phyloP scores from a whole-genome alignment of 1,140 invertebrate genomes.

The Zaprionus nigranus region DNA sequence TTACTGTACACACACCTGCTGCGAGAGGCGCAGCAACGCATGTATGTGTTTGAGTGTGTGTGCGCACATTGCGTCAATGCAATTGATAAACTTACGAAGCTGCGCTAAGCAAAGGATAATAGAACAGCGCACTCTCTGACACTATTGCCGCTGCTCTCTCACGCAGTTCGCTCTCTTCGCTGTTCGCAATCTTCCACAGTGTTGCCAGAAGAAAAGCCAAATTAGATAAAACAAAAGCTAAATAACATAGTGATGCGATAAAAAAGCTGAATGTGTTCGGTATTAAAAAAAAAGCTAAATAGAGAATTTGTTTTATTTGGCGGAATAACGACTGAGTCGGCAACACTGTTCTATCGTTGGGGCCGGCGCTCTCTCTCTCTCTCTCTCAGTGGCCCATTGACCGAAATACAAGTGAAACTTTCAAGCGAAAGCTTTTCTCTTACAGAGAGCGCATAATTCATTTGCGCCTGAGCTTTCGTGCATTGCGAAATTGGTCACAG shows the following conservation, averaged over 20 bases:
- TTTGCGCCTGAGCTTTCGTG: constrained; percentile 11
- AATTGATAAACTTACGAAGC: constrained; percentile 51
- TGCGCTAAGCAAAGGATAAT: constrained; percentile 61
- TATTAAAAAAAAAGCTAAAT: too few species aligned
- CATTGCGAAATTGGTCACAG: constrained; percentile 33
- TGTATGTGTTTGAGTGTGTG: constrained; percentile 19
- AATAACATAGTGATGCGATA: too few species aligned
- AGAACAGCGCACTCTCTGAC: constrained; percentile 12
- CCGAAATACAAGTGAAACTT: constrained; percentile 58
- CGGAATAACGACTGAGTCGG: too few species aligned
- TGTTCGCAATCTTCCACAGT: too few species aligned
- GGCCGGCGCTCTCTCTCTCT: not conserved
- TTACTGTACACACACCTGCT: constrained; percentile 68
- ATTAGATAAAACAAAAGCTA: too few species aligned
- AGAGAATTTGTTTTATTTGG: too few species aligned
- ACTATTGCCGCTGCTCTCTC: not conserved
- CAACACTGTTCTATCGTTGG: not conserved
- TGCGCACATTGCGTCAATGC: constrained; percentile 69
- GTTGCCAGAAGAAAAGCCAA: too few species aligned
- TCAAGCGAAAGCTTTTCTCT: constrained; percentile 34
- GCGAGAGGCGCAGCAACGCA: constrained; percentile 49
- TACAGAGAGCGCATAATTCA: not conserved
- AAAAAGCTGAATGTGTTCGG: too few species aligned
- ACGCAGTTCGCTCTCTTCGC: not conserved
- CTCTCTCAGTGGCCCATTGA: constrained; percentile 50